These are phyloP conservation scores for Orius insidiosus DNA, from an alignment of 1,140 invertebrate genomes.

Conservation along the genomic window DNA sequence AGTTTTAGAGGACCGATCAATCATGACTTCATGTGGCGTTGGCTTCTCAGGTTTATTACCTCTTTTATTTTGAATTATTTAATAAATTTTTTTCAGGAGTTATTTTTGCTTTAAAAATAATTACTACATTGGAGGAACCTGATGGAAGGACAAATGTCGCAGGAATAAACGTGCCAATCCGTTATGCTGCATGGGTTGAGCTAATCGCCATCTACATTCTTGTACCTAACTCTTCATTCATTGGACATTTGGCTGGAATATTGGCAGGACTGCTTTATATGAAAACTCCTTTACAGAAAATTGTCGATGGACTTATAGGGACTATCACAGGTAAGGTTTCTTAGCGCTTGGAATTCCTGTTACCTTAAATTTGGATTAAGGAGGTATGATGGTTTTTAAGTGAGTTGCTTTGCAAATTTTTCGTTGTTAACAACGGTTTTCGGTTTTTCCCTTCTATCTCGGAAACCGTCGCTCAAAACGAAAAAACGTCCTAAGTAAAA, in stretches of 20 bases:
- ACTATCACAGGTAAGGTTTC: constrained; percentile 27
- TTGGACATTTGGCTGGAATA: constrained; percentile 52
- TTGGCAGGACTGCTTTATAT: constrained; percentile 44
- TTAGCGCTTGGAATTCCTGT: no score
- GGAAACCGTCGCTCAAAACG: no score
- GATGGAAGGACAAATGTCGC: constrained; percentile 28
- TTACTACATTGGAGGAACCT: constrained; percentile 32
- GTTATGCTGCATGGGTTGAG: constrained; percentile 46
- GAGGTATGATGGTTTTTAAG: no score
- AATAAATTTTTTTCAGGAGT: constrained; percentile 23
- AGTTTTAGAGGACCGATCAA: constrained; percentile 21
- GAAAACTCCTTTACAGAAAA: constrained; percentile 36
- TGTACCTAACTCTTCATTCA: constrained; percentile 39
- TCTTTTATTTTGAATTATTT: constrained; percentile 2
- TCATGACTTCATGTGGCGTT: constrained; percentile 40
- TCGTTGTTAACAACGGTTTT: no score
- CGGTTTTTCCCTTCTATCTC: no score
- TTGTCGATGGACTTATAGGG: constrained; percentile 30
- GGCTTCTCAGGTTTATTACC: constrained; percentile 39
- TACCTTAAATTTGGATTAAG: no score
- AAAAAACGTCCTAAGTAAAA: no score
- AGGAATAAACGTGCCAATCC: constrained; percentile 37
- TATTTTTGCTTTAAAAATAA: constrained; percentile 49
- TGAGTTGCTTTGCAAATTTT: no score
- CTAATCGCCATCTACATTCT: constrained; percentile 47